These are phyloP conservation scores for Nycticryphes semicollaris DNA, from an alignment of 2,113 vertebrate genomes.

Conservation along the genomic window DNA sequence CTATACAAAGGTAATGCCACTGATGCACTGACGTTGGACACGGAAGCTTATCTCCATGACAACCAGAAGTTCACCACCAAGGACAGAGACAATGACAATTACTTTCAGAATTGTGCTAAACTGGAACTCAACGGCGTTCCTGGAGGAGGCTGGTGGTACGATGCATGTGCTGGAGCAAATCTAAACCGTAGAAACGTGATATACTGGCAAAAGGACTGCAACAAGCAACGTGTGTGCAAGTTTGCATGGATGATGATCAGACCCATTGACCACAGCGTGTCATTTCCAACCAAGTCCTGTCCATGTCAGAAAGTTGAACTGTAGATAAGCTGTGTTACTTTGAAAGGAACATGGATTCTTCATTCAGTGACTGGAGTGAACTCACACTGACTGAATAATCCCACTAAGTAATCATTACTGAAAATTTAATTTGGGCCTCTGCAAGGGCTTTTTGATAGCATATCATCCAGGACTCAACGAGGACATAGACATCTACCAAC, in stretches of 20 bases:
- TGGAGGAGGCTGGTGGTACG: slow-evolving; percentile 85
- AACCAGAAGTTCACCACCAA: slow-evolving; percentile 88
- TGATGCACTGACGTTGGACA: slow-evolving; percentile 83
- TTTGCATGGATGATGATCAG: slow-evolving; percentile 87
- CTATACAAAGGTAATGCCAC: slow-evolving; percentile 80
- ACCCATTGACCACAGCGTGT: slow-evolving; percentile 55
- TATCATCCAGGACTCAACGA: not conserved
- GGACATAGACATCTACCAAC: not conserved
- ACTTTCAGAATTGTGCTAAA: slow-evolving; percentile 83
- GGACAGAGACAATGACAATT: slow-evolving; percentile 86
- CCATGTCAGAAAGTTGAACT: slow-evolving; percentile 79
- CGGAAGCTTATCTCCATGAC: slow-evolving; percentile 88
- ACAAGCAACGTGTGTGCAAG: slow-evolving; percentile 79
- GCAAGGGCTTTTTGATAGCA: not conserved
- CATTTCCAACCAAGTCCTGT: slow-evolving; percentile 44
- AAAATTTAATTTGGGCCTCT: not conserved
- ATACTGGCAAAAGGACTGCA: slow-evolving; percentile 87
- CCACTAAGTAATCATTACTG: not conserved
- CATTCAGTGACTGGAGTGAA: not conserved
- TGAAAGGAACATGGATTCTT: not conserved
- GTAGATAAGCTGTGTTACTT: slow-evolving; percentile 29
- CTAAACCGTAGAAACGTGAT: slow-evolving; percentile 84
- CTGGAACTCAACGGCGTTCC: slow-evolving; percentile 80
- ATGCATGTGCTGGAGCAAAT: slow-evolving; percentile 83
- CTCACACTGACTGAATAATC: not conserved